These are phyloP conservation scores for Lates japonicus DNA, from an alignment of 2,797 vertebrate genomes.

Conservation along the genomic window DNA sequence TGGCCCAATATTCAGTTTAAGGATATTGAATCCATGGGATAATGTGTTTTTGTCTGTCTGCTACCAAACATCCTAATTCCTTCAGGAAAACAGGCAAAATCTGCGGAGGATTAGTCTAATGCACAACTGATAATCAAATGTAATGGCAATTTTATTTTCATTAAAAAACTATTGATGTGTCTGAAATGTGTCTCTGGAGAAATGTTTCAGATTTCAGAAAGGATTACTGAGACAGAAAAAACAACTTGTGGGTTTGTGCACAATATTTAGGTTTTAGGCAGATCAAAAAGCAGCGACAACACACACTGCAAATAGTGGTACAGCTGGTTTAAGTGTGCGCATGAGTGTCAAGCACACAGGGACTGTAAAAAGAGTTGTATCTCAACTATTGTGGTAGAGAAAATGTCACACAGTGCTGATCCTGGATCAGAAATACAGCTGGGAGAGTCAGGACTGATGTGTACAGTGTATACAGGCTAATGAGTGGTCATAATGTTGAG, in stretches of 20 bases:
- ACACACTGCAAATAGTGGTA: constrained; percentile 19
- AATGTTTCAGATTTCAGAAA: constrained; percentile 43
- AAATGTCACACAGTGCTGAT: background rate
- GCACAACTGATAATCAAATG: constrained; percentile 45
- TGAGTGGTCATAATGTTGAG: background rate
- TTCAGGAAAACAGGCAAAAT: constrained; percentile 49
- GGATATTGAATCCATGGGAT: constrained; percentile 33
- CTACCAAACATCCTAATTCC: constrained; percentile 69
- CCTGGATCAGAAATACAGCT: constrained; percentile 32
- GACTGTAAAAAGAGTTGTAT: constrained; percentile 14
- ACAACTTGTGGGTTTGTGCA: constrained; percentile 34
- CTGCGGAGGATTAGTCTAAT: constrained; percentile 63
- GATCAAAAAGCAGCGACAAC: constrained; percentile 41
- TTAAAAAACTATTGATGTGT: constrained; percentile 9
- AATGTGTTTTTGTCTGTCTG: constrained; percentile 34
- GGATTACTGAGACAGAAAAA: constrained; percentile 39
- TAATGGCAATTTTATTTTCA: constrained; percentile 38
- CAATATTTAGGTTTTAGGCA: constrained; percentile 53
- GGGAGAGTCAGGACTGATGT: constrained; percentile 15
- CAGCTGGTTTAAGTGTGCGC: constrained; percentile 32
- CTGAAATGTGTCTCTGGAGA: constrained; percentile 21
- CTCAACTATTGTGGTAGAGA: constrained; percentile 21
- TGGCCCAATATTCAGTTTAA: constrained; percentile 34
- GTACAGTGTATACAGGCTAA: constrained; percentile 36
- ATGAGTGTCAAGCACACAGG: background rate